phyloP scores from a whole-genome alignment of 2,797 vertebrate genomes.

The Eospalax fontanierii region DNA sequence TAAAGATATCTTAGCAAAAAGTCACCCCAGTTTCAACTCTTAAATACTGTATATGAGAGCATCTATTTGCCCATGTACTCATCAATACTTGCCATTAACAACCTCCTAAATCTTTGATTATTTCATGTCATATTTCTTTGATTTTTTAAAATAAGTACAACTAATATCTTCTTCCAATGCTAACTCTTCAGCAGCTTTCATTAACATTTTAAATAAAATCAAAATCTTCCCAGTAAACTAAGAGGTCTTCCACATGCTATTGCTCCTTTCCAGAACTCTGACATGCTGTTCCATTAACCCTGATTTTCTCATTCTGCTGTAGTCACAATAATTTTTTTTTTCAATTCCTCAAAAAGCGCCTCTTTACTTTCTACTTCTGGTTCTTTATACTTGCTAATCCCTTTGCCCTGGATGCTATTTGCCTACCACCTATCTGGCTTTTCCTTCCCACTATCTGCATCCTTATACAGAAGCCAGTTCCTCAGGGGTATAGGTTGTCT shows the following conservation, averaged over 20 bases:
- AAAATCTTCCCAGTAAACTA: background rate
- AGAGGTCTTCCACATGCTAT: background rate
- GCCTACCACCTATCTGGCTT: background rate
- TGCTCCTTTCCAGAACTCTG: background rate
- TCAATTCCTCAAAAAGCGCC: background rate
- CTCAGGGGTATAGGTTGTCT: background rate
- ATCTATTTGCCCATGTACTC: background rate
- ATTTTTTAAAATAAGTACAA: background rate
- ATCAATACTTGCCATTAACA: background rate
- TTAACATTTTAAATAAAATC: conserved; percentile 8
- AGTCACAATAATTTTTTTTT: background rate
- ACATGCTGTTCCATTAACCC: background rate
- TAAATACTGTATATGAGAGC: background rate
- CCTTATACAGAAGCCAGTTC: background rate
- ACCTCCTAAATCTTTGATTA: background rate
- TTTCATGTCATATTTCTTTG: background rate
- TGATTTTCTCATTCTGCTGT: background rate
- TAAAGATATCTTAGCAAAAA: background rate
- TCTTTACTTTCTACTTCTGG: background rate
- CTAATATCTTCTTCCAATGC: background rate
- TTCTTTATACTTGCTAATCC: background rate
- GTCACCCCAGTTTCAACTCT: background rate
- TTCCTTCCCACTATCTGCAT: background rate
- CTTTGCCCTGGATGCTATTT: background rate
- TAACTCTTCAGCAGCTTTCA: background rate